A percentile compares a stretch with the other conserved stretches of the same genome.
phyloP scores from a whole-genome alignment of 2,113 vertebrate species.

The Ciconia boyciana region DNA sequence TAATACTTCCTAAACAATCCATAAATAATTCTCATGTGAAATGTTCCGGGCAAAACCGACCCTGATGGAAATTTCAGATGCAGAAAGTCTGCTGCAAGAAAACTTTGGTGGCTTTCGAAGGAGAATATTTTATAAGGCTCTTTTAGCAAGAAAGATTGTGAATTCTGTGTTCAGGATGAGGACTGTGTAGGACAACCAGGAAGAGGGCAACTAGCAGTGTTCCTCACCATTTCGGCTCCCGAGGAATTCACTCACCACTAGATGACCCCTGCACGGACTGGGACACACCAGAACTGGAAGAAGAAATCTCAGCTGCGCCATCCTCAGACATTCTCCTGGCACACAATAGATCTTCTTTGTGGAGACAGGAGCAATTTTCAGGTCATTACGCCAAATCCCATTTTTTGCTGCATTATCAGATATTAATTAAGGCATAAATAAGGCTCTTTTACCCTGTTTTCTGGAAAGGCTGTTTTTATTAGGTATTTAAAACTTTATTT shows the following conservation, averaged over 20 bases:
- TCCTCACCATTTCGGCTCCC: neutral
- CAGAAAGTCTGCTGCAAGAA: neutral
- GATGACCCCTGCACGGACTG: neutral
- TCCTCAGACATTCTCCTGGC: neutral
- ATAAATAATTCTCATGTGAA: neutral
- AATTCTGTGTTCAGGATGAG: neutral
- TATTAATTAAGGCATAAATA: neutral
- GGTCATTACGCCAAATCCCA: neutral
- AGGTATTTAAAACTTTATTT: neutral
- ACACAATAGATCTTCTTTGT: neutral
- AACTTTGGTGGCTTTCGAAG: neutral
- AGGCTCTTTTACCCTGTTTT: neutral
- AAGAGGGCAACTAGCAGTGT: neutral
- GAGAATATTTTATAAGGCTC: neutral
- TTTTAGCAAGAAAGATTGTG: neutral
- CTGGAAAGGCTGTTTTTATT: neutral
- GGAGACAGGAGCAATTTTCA: neutral
- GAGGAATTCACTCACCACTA: neutral
- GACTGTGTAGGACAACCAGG: neutral
- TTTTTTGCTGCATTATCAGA: neutral
- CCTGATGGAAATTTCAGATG: neutral
- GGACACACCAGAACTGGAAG: neutral
- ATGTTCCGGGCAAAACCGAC: accelerated
- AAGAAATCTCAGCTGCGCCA: neutral
- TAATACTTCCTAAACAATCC: neutral